Evolutionary conservation across 2,888 invertebrate genomes (phyloP), one percentile per base, ranked within the genome.

Genomic region (Erynnis tages): DNA sequence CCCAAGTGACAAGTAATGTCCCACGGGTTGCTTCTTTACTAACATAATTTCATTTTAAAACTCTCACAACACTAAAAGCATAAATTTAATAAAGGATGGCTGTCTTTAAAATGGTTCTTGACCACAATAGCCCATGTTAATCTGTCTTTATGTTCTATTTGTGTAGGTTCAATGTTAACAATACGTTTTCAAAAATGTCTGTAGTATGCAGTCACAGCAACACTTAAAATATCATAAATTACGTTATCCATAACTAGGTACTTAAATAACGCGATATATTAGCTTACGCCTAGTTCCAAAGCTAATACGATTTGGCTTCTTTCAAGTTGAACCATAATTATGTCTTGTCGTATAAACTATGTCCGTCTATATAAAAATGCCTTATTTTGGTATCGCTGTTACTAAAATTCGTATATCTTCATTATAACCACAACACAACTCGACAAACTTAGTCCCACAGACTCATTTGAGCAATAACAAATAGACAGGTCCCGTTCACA

Each of bases 281-380:
- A 67, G 54, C 73, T 73, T 77, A 78, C 19, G 34, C 58, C 68
- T 80, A 77, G 37, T 43, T 66, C 62, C 71, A 85, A 83, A 86
- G 81, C 85, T 86, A 82, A 73, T 77, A 76, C 80, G 72, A 84
- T 89, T 89, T 89, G 89, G 89, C 89, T 89, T 89, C 89, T 88
- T 88, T 88, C 80, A 88, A 89, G 89, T 89, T 88, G 89, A 89
- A 89, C 87, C 74, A 79, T 75, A 79, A 75, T 86, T 83, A 87
- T 85, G 88, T 86, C 88, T 87, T 87, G 87, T 76, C 62, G 68
- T 71, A 71, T 63, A 61, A 69, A 67, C 67, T 77, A 74, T 62
- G 59, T 67, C 73, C 71, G 50, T 65, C 67, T 63, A 62, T 38
- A 57, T 71, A 68, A 62, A 79, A 84, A 83, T 83, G 80, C 79